Base-by-base conservation (phyloP, 2,113 vertebrate genomes). In the Plectropomus leopardus region DNA sequence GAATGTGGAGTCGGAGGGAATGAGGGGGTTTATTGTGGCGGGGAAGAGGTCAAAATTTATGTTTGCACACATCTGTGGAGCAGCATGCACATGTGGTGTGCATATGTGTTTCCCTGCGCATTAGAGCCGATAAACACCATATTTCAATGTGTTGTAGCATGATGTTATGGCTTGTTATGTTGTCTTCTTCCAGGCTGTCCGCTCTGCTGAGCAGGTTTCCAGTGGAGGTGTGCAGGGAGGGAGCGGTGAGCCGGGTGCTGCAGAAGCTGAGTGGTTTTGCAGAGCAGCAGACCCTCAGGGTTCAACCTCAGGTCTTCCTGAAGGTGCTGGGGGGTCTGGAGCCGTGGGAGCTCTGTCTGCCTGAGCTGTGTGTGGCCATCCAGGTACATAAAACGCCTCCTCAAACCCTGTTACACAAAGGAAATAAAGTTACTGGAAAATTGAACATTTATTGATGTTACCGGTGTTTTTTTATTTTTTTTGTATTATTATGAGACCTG, bases 321-420 rank as follows among this genome's bases (percentile, higher is more conserved):
- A 94, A 90, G 69, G 92, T 91, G 58, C 83, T 96, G 21, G 82
- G 58, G 74, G 90, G 91, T 1, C 89, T 96, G 10, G 93, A 92
- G 16, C 28, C 73, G 2, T 96, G 96, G 93, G 95, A 96, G 44
- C 89, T 96, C 24, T 96, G 96, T 63, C 94, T 90, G 72, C 93
- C 95, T 0, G 95, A 96, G 47, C 50, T 96, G 1, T 94, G 94
- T 24, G 95, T 94, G 66, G 94, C 95, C 66, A 23, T 72, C 17
- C 3, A 85, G 60, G 53, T 80, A 60, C 32, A 30, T 4, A 7
- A 23, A 66, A 50, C 30, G 21, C 15, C 3, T 47, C 53, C 59
- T 47, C 47, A 26, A 7, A 5, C 13, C 40, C 23, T 7, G 50
- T n/a, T 17, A 28, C 19, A 24, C 17, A 55, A 28, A 59, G 42